Evolutionary conservation across 2,113 vertebrate species (phyloP).

Genomic region (Neolamprologus brichardi): DNA sequence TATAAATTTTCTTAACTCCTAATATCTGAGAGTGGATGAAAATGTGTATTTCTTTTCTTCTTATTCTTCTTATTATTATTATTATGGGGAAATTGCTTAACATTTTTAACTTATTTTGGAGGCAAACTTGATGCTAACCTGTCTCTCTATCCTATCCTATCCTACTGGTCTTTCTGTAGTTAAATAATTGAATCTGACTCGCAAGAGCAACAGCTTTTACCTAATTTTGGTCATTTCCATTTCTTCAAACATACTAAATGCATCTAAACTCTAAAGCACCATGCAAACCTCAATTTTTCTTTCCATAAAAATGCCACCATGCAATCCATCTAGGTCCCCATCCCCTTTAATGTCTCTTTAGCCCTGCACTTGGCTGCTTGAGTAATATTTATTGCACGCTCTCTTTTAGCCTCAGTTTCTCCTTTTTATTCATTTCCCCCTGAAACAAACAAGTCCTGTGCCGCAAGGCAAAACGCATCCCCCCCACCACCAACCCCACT

Average conservation of each 20-base stretch:
- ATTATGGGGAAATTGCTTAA: background rate
- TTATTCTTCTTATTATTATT: fast-evolving
- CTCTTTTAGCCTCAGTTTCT: conserved; percentile 25
- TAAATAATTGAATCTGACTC: background rate
- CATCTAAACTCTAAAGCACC: conserved; percentile 18
- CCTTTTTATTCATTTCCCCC: conserved; percentile 15
- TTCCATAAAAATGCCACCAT: conserved; percentile 17
- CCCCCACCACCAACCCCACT: background rate
- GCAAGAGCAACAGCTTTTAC: background rate
- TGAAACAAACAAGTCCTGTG: conserved; percentile 64
- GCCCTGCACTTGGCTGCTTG: conserved; percentile 39
- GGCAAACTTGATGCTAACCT: background rate
- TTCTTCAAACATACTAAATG: conserved; percentile 11
- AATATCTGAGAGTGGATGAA: background rate
- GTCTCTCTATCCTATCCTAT: background rate
- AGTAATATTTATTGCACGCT: conserved; percentile 65
- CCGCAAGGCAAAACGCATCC: conserved; percentile 37
- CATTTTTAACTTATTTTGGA: background rate
- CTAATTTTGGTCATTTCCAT: conserved; percentile 10
- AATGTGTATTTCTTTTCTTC: background rate
- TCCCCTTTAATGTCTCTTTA: conserved; percentile 29
- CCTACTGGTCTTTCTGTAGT: background rate
- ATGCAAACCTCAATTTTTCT: background rate
- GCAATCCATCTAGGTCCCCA: background rate
- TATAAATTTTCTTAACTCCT: background rate